Evolutionary conservation across 2,797 vertebrate species (phyloP).

Genomic region (Gallinago stenura): DNA sequence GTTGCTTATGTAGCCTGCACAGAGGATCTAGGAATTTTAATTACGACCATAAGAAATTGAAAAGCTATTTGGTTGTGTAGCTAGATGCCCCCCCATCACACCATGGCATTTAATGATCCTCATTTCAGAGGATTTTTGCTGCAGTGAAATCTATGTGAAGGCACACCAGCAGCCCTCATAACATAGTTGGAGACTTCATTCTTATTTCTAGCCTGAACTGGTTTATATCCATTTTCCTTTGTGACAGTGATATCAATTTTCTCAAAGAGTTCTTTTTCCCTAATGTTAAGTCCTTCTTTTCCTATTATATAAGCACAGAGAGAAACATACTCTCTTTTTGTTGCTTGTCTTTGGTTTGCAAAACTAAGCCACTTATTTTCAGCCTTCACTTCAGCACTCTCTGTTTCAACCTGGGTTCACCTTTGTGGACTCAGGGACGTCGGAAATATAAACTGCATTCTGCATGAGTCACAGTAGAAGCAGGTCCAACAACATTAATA

Average conservation of each 20-base stretch:
- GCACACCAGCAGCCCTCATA: neutral
- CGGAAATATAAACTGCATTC: neutral
- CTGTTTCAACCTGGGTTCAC: neutral
- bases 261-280: neutral
- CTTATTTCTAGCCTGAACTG: neutral
- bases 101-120: neutral
- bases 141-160: neutral
- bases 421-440: neutral
- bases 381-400: neutral
- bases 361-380: neutral
- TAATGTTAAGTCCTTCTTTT: neutral
- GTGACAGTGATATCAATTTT: neutral
- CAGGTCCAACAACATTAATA: neutral
- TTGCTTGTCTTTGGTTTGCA: neutral
- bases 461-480: slow-evolving; percentile 1
- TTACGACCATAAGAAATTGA: neutral
- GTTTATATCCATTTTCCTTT: neutral
- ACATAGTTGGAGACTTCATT: neutral
- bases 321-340: neutral
- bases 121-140: neutral
- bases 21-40: neutral
- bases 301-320: neutral
- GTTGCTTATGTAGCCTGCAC: neutral
- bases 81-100: neutral
- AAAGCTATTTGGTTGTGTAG: neutral